A percentile compares a stretch with the other conserved stretches of the same genome.
Evolutionary conservation across 2,113 vertebrate species (phyloP).

Genomic region (Aramus guarauna): DNA sequence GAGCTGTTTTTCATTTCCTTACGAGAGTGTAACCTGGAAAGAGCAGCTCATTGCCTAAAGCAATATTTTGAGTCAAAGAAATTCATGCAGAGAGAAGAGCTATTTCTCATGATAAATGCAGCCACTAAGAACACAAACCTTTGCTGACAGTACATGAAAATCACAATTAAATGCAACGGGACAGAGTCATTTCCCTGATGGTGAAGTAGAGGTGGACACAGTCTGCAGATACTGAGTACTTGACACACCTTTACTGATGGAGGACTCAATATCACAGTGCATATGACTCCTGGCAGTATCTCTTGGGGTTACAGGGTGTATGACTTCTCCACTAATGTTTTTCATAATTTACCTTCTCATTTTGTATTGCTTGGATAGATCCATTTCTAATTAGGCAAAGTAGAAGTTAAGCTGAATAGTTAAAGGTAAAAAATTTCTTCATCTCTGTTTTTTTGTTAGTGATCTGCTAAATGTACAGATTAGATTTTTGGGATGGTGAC

Average conservation of each 20-base stretch:
- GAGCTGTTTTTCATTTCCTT: conserved; percentile 37
- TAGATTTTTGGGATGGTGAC: background rate
- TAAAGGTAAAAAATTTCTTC: background rate
- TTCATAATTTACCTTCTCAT: background rate
- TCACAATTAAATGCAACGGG: background rate
- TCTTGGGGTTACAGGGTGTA: background rate
- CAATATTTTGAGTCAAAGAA: conserved; percentile 39
- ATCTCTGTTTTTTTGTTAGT: background rate
- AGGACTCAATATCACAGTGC: background rate
- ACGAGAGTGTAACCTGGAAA: background rate
- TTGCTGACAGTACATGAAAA: background rate
- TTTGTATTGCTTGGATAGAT: background rate
- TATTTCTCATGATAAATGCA: background rate
- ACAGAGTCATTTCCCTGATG: background rate
- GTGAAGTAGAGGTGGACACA: background rate
- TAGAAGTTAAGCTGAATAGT: background rate
- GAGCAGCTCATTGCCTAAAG: conserved; percentile 24
- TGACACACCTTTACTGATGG: background rate
- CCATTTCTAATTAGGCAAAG: background rate
- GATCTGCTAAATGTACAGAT: background rate
- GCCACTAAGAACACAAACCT: background rate
- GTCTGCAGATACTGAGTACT: background rate
- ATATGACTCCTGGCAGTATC: background rate
- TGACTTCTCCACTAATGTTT: background rate
- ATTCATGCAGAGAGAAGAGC: background rate